Evolutionary conservation across 2,113 vertebrate genomes (phyloP).

Genomic region (Phrynosoma platyrhinos): DNA sequence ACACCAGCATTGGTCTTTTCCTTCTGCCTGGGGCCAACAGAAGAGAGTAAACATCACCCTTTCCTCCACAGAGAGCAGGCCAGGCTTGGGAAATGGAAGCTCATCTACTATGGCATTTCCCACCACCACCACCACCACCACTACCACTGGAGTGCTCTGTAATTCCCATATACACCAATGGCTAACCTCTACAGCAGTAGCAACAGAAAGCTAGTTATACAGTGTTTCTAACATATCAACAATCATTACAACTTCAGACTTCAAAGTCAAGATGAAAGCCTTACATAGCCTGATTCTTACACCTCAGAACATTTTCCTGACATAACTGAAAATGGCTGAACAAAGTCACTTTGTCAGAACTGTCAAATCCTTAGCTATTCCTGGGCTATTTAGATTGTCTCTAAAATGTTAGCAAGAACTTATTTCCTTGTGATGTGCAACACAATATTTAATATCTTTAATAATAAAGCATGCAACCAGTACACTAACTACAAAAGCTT

Average conservation of each 20-base stretch:
- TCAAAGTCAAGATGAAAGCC: neutral
- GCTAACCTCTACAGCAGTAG: neutral
- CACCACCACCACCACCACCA: neutral
- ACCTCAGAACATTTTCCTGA: neutral
- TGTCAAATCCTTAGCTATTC: neutral
- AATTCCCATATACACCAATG: neutral
- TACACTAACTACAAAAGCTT: neutral
- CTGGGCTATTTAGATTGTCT: neutral
- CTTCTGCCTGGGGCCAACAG: no score
- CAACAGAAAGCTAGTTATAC: neutral
- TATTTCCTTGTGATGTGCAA: neutral
- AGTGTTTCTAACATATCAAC: neutral
- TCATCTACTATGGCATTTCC: neutral
- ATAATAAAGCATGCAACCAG: neutral
- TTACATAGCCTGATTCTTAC: neutral
- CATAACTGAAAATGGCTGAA: neutral
- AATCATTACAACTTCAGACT: neutral
- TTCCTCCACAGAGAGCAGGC: neutral
- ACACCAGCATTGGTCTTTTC: neutral
- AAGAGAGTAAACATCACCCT: no score
- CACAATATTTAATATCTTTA: constrained; percentile 6
- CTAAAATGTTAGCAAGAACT: neutral
- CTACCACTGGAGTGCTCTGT: neutral
- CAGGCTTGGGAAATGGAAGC: neutral
- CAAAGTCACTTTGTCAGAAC: neutral